A percentile compares a stretch with the other conserved stretches of the same genome.
phyloP scores from a whole-genome alignment of 2,797 vertebrate genomes.

The Chelonia mydas region DNA sequence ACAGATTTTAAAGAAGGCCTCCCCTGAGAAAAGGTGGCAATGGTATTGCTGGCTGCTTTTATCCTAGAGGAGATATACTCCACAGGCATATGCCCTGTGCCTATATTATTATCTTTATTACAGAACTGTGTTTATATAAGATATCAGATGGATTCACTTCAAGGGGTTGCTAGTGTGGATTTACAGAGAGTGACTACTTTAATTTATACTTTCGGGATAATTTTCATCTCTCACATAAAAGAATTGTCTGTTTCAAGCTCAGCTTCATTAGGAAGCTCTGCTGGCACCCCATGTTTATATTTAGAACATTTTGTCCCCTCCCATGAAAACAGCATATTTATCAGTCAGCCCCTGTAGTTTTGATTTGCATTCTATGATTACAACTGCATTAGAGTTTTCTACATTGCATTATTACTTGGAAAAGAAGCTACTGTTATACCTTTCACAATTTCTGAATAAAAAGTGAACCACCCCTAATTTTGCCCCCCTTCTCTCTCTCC shows the following conservation, averaged over 20 bases:
- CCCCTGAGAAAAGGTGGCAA: neutral
- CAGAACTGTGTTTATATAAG: neutral
- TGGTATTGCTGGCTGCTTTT: neutral
- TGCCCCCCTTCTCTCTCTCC: neutral
- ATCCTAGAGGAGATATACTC: conserved; percentile 24
- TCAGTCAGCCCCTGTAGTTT: conserved; percentile 25
- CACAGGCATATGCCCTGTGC: neutral
- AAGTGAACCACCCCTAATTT: neutral
- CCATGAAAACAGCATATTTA: conserved; percentile 49
- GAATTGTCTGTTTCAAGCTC: conserved; percentile 24
- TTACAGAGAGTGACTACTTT: neutral
- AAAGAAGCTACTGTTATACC: conserved; percentile 27
- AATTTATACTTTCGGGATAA: neutral
- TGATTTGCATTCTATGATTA: conserved; percentile 64
- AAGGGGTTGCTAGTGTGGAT: neutral
- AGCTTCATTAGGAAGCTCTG: conserved; percentile 47
- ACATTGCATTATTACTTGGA: conserved; percentile 22
- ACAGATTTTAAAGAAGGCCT: neutral
- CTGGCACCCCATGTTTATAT: conserved; percentile 41
- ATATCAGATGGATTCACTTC: neutral
- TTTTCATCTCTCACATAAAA: conserved; percentile 44
- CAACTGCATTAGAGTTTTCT: conserved; percentile 39
- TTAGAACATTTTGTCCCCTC: neutral
- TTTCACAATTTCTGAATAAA: conserved; percentile 24
- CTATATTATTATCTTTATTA: neutral